Evolutionary conservation across 2,888 invertebrate genomes (phyloP), one percentile per base, ranked within the genome.

Genomic region (Folsomia candida): DNA sequence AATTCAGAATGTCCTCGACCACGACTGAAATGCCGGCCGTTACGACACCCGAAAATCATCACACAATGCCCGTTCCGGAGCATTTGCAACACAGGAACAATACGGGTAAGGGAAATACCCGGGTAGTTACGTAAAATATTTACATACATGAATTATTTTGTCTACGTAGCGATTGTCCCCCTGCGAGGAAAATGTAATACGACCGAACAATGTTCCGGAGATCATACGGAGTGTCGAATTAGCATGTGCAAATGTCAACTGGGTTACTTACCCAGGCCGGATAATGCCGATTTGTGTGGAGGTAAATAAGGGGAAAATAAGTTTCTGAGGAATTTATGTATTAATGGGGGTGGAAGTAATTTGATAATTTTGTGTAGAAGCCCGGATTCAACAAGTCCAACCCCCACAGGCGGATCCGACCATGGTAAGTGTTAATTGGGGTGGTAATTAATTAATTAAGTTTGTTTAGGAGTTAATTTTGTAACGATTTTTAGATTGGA

Each of bases 361-460:
- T 37, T 37, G n/a, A 4, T 57, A 57, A 57, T 24, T 60, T 26
- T 26, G 11, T 60, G 25, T 60, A 79, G 79, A 77, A 63, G 74
- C 75, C 18, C 74, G 74, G 58, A 68, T 71, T 29, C 73, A 77
- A 26, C 72, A 77, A 37, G 74, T 78, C 27, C 76, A 78, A 64
- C 66, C 75, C 28, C 88, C 86, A 75, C 91, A 91, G 80, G 83
- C 93, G 77, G 93, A 94, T 84, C 93, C 93, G 59, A 91, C 93
- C 63, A 94, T 93, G 94, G n/a, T n/a, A n/a, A n/a, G n/a, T n/a
- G n/a, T n/a, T 94, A 83, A 78, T 66, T 29, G 72, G 68, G 14
- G 69, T 68, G 9, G 71, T 71, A 1, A 14, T 14, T 51, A 18
- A 14, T 18, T 11, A 51, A 51, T 11, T 14, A 51, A 51, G 18